Conservation (phyloP, 2,888 invertebrate genomes). For the Erebia palarica region DNA sequence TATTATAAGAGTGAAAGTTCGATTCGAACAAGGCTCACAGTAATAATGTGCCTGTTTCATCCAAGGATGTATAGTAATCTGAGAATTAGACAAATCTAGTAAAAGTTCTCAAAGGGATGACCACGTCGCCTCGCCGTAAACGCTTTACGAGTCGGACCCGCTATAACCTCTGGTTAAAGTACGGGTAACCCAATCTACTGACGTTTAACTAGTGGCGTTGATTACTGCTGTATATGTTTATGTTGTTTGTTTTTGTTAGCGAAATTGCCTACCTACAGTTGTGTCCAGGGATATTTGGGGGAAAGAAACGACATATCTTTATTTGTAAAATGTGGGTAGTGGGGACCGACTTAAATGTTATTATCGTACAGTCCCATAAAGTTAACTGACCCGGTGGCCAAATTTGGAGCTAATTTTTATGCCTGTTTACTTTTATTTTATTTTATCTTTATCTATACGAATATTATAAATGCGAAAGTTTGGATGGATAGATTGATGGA, state of each 20-base stretch:
- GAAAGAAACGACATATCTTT: not conserved
- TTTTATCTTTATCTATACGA: no score
- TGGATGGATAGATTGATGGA: no score
- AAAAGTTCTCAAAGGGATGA: slow-evolving; percentile 28
- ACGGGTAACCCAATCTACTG: slow-evolving; percentile 19
- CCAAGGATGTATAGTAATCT: no score
- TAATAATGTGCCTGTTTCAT: no score
- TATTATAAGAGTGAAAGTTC: no score
- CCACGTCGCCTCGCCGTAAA: slow-evolving; percentile 38
- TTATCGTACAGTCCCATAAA: no score
- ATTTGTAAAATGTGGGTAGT: no score
- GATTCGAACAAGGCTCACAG: no score
- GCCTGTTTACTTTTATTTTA: no score
- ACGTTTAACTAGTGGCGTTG: slow-evolving; percentile 13
- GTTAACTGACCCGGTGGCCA: no score
- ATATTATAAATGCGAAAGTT: no score
- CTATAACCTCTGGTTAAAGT: slow-evolving; percentile 48
- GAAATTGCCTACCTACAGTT: slow-evolving; percentile 1
- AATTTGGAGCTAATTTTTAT: no score
- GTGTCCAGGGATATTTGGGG: not conserved
- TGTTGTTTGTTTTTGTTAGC: slow-evolving; percentile 23
- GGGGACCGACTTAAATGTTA: not conserved
- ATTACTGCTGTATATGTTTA: slow-evolving; percentile 12
- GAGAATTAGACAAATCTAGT: slow-evolving; percentile 12
- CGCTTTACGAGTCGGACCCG: slow-evolving; percentile 36